Base-by-base conservation (phyloP, 2,888 invertebrate genomes). In the Dioctria rufipes region DNA sequence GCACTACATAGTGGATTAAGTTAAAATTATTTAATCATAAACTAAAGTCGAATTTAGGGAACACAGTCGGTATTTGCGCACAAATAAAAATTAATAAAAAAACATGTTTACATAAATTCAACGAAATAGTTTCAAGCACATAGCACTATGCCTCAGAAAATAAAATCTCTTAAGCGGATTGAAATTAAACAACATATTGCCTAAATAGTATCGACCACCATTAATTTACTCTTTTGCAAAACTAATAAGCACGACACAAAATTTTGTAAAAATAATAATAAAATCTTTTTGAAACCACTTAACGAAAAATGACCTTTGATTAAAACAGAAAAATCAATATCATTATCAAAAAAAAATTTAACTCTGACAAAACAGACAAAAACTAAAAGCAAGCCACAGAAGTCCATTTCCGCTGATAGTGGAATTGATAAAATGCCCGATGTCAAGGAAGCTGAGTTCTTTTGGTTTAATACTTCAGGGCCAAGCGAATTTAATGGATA, bases 381-480 rank as follows among this genome's bases (percentile, higher is more conserved):
- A 65, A 65, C 51, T 51, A 54, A 79, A 58, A 60, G 78, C 49
- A 46, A 66, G 40, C 66, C 65, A 58, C 65, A 66, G 54, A 66
- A 66, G 67, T 66, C 78, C 78, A 79, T 79, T 79, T 79, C 78
- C 67, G 66, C 37, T 79, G 78, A 79, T 79, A 66, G 49, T 65
- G 39, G 25, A 37, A 79, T 67, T 79, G 78, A 79, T 79, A 79
- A 79, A 66, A 49, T 65, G 42, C 2, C 9, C 51, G 39, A 40
- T 58, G 42, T 75, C 6, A 40, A 37, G 49, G 46, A 51, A 77
- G 42, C 63, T 51, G 63, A 49, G 9, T 37, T 63, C 65, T 61
- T 78, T 46, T 46, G 54, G 54, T 54, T 54, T 4, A 11, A 54
- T n/a, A 49, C 61, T 75, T 49, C 58, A 75, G 60, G 73, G 46